Percentiles rank a stretch among this genome's conserved stretches.
Conservation (phyloP, 35 echinoderm and acorn worm genomes). For the Ptychodera flava region DNA sequence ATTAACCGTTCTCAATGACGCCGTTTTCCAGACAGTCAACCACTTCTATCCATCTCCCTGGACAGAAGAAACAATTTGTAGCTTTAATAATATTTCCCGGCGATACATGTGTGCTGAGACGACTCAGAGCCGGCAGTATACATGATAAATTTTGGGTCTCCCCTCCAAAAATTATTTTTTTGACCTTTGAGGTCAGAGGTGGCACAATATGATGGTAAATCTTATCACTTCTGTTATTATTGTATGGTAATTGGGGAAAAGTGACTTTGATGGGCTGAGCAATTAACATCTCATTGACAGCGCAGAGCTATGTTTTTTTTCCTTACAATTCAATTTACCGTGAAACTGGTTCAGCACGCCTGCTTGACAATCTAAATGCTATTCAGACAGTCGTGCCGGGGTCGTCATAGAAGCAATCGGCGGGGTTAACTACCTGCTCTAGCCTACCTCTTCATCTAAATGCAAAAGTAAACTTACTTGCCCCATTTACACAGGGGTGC, state of each 20-base stretch:
- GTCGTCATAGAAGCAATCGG: background rate
- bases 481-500: no score
- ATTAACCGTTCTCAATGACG: no score
- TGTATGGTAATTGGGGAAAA: background rate
- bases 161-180: background rate
- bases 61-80: background rate
- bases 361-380: background rate
- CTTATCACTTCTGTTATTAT: background rate
- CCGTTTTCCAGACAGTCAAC: no score
- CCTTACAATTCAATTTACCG: background rate
- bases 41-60: background rate
- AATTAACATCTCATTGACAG: background rate
- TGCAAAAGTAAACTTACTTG: background rate
- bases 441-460: background rate
- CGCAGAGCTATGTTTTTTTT: background rate
- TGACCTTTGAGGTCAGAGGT: background rate
- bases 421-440: background rate
- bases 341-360: background rate
- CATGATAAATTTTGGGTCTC: no score
- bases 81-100: background rate
- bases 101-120: no score
- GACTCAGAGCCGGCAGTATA: no score
- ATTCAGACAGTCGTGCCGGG: background rate
- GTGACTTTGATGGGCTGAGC: background rate
- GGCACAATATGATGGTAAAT: background rate